A percentile compares a stretch with the other conserved stretches of the same genome.
These are phyloP conservation scores for Anthrax anthrax DNA, from an alignment of 2,888 invertebrate species.

Conservation along the genomic window DNA sequence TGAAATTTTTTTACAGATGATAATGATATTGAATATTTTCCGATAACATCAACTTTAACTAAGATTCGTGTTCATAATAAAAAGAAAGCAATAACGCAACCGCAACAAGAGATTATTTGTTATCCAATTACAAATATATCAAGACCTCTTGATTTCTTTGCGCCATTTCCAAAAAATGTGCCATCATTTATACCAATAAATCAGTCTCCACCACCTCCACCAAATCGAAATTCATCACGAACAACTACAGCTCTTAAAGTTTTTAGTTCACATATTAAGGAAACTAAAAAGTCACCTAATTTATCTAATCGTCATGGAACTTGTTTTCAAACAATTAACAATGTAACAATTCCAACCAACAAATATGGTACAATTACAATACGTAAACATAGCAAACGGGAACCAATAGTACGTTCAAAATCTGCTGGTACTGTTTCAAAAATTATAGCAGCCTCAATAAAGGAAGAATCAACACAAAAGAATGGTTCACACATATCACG, in stretches of 20 bases:
- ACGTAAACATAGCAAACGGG: slow-evolving; percentile 25
- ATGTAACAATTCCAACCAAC: slow-evolving; percentile 18
- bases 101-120: slow-evolving; percentile 43
- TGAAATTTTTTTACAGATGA: slow-evolving; percentile 47
- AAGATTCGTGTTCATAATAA: slow-evolving; percentile 64
- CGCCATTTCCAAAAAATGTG: slow-evolving; percentile 44
- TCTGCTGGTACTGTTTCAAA: slow-evolving; percentile 28
- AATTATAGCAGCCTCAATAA: slow-evolving; percentile 9
- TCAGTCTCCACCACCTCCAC: slow-evolving; percentile 51
- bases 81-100: slow-evolving; percentile 21
- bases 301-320: slow-evolving; percentile 25
- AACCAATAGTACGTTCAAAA: slow-evolving; percentile 29
- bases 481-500: slow-evolving; percentile 17
- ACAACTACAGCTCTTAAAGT: slow-evolving; percentile 50
- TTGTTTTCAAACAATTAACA: slow-evolving; percentile 25
- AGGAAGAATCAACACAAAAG: slow-evolving; percentile 15
- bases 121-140: slow-evolving; percentile 41
- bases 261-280: slow-evolving; percentile 34
- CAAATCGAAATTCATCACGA: slow-evolving; percentile 60
- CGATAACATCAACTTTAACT: slow-evolving; percentile 65
- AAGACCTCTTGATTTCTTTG: slow-evolving; percentile 35
- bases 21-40: slow-evolving; percentile 62
- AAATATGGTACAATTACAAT: slow-evolving; percentile 31
- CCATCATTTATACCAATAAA: slow-evolving; percentile 40
- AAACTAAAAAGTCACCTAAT: slow-evolving; percentile 14